Percentiles rank a stretch among this genome's conserved stretches.
These are phyloP conservation scores for Porites australiensis DNA, from an alignment of 64 coral and sea anemone species.

Conservation along the genomic window DNA sequence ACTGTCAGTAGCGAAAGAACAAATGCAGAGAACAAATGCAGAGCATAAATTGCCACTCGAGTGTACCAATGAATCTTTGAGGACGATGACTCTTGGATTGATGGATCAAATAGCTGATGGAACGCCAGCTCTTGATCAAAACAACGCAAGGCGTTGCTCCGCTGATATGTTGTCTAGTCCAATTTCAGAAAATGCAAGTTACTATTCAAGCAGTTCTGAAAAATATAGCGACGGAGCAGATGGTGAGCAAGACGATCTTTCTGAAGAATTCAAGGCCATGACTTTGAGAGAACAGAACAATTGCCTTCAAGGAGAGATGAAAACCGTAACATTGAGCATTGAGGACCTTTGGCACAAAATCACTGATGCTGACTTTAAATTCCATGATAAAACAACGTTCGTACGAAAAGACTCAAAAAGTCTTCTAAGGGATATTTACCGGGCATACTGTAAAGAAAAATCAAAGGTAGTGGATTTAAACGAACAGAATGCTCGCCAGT, in stretches of 20 bases:
- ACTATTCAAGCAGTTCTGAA: constrained; percentile 2
- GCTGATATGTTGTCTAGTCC: background rate
- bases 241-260: background rate
- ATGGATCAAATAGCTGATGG: constrained; percentile 23
- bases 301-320: background rate
- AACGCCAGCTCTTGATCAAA: background rate
- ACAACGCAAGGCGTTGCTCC: background rate
- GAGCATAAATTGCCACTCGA: constrained; percentile 24
- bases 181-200: background rate
- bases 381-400: background rate
- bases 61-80: constrained; percentile 9
- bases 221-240: background rate
- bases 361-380: background rate
- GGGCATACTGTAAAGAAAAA: background rate
- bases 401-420: background rate
- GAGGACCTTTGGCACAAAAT: constrained; percentile 22
- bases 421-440: constrained; percentile 18
- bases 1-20: background rate
- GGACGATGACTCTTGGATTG: background rate
- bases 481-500: constrained; percentile 18
- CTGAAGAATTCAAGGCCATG: background rate
- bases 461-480: constrained; percentile 18
- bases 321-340: background rate
- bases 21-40: background rate
- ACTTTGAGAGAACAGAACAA: background rate